Conservation (phyloP, 2,113 vertebrate species). For the Ifrita kowaldi region DNA sequence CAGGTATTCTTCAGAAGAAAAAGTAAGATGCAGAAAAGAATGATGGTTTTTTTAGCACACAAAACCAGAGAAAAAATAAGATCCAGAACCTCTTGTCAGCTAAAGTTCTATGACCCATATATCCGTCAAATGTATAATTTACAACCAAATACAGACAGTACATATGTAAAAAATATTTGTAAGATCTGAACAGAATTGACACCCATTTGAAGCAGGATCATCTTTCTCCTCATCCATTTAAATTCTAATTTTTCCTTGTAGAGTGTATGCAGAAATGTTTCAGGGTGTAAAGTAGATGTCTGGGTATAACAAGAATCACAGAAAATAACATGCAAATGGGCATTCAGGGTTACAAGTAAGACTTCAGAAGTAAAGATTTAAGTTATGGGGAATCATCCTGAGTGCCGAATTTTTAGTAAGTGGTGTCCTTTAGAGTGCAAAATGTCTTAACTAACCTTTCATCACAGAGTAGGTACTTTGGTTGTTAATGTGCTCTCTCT, state of each 20-base stretch:
- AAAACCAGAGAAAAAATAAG: neutral
- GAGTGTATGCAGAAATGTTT: neutral
- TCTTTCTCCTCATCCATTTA: neutral
- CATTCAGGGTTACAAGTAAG: neutral
- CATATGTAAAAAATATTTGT: neutral
- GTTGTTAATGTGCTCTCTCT: neutral
- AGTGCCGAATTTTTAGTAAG: neutral
- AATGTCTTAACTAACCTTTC: neutral
- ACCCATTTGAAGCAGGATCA: neutral
- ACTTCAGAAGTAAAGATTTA: neutral
- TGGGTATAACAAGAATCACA: neutral
- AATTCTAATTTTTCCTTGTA: neutral
- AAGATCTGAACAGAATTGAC: neutral
- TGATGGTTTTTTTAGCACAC: neutral
- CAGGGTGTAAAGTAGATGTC: neutral
- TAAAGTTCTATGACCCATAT: fast-evolving
- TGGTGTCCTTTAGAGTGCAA: neutral
- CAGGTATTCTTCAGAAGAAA: neutral
- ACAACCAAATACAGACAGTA: neutral
- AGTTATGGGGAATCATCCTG: neutral
- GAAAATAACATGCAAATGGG: neutral
- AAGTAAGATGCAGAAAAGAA: neutral
- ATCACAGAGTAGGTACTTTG: too few relatives aligned
- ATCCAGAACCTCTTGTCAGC: neutral
- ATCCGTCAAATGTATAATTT: neutral